Conservation (phyloP, 2,113 vertebrate species). For the Myiopsitta monachus region DNA sequence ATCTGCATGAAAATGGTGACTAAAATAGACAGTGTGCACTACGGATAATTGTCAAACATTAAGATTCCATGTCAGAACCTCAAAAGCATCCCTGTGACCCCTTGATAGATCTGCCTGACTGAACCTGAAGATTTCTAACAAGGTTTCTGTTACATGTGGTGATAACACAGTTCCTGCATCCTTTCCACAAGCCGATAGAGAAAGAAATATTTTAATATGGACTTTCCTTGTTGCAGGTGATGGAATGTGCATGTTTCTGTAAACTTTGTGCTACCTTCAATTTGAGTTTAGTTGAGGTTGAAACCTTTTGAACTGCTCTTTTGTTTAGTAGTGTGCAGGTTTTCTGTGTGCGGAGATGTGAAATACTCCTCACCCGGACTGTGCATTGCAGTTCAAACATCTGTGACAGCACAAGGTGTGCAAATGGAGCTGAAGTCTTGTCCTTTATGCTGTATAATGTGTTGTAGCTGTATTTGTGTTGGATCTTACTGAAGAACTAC, state of each 20-base stretch:
- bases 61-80: background rate
- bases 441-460: background rate
- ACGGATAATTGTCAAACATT: background rate
- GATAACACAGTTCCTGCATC: background rate
- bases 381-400: background rate
- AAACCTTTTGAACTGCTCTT: background rate
- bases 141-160: background rate
- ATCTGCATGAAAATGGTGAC: background rate
- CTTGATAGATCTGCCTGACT: background rate
- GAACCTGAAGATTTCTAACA: background rate
- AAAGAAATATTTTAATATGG: background rate
- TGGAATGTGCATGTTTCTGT: background rate
- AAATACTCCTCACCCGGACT: background rate
- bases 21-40: background rate
- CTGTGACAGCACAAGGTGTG: background rate
- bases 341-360: background rate
- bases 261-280: background rate
- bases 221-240: background rate
- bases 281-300: background rate
- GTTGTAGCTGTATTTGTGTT: background rate
- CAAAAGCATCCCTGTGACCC: background rate
- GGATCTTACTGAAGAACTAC: background rate
- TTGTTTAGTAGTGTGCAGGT: background rate
- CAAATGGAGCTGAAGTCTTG: background rate
- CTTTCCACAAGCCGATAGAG: background rate